Base-by-base conservation (phyloP, 2,888 invertebrate species). In the Xanthorhoe spadicearia region DNA sequence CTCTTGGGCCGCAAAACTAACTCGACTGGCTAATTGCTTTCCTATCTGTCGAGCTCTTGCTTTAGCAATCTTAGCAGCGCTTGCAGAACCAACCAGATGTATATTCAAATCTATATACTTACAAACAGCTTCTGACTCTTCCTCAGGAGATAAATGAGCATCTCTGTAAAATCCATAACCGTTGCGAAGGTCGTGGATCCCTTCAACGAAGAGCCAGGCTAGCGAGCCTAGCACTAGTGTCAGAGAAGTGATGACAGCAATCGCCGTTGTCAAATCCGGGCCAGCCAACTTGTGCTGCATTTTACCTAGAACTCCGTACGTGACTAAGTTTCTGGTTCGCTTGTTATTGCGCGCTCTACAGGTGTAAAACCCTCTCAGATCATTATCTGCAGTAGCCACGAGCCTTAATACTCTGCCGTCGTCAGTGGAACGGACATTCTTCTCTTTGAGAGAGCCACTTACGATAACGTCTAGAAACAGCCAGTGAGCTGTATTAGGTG, bases 91-190 rank as follows among this genome's bases (percentile, higher is more conserved):
- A 51, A 85, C 76, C 9, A 87, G 74, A 56, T 87, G 75, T 8
- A 80, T 77, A 71, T 91, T 88, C 61, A 84, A 80, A 58, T 92
- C 90, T 19, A 92, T 90, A 66, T 86, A 90, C 15, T 77, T 79
- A 69, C 90, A 91, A 15, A 91, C 85, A 0, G 85, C 85, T 62
- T 89, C 89, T 0, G 88, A 88, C 75, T 89, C 89, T 64, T 90
- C 85, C 68, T 88, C 83, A 0, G 90, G 87, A 8, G 86, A 77
- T 19, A 90, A 74, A 70, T 90, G 86, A 35, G 84, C 83, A 69
- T 93, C 92, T 61, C 92, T 81, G 69, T 86, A 93, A 70, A 92
- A 93, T 0, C 92, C 92, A 60, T 86, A 89, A 2, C 92, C 92
- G 51, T 83, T 82, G 1, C 84, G 85, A 2, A 92, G 73, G 64